A percentile compares a stretch with the other conserved stretches of the same genome.
Conservation (phyloP, 2,888 invertebrate species). For the Oligia fasciuncula region DNA sequence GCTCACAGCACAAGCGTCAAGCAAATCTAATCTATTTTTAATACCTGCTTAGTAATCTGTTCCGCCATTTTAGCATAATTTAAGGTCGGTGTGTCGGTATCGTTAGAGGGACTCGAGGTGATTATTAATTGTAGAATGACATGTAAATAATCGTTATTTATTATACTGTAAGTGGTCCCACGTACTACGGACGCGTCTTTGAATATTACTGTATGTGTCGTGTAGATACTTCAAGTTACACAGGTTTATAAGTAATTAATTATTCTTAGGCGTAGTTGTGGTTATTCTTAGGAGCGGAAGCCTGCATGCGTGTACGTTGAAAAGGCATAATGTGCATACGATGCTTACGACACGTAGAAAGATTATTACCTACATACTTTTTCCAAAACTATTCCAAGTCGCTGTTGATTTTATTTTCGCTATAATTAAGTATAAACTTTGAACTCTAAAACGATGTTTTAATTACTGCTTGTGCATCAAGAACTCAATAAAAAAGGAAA, state of each 20-base stretch:
- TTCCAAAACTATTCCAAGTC: background rate
- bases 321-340: background rate
- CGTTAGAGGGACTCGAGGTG: conserved; percentile 52
- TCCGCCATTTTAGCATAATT: conserved; percentile 60
- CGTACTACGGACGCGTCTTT: conserved; percentile 20
- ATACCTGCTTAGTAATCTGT: conserved; percentile 43
- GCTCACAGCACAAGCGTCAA: conserved; percentile 24
- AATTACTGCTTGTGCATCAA: background rate
- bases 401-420: background rate
- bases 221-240: conserved; percentile 18
- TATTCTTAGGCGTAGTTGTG: background rate
- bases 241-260: conserved; percentile 29
- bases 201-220: conserved; percentile 21
- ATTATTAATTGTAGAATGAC: conserved; percentile 47
- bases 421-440: background rate
- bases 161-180: conserved; percentile 21
- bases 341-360: background rate
- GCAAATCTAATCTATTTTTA: conserved; percentile 59
- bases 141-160: conserved; percentile 38
- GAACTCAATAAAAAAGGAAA: background rate
- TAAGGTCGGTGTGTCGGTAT: conserved; percentile 49
- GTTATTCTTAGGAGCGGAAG: conserved; percentile 34
- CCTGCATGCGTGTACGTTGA: background rate
- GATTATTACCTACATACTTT: background rate
- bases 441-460: background rate